Evolutionary conservation across 2,113 vertebrate genomes (phyloP).

Genomic region (Onychostoma macrolepis): DNA sequence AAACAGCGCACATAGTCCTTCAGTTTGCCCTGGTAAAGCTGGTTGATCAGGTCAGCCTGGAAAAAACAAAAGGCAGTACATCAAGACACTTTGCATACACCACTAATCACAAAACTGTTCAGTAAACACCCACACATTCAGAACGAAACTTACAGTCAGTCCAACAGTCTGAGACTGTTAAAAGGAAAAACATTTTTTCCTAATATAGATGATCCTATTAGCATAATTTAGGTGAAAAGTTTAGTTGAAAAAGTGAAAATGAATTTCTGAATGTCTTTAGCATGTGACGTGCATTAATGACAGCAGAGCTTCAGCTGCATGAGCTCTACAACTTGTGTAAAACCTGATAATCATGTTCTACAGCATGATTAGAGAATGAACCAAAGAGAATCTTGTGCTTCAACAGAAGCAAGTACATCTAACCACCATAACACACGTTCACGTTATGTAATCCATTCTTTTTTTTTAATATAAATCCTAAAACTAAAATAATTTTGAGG

Average conservation of each 20-base stretch:
- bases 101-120: slow-evolving; percentile 11
- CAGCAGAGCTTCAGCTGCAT: background rate
- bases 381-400: background rate
- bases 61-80: slow-evolving; percentile 48
- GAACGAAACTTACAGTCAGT: background rate
- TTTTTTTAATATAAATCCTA: background rate
- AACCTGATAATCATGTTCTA: background rate
- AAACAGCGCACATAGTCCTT: slow-evolving; percentile 98
- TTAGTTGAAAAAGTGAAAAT: background rate
- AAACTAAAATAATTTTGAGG: background rate
- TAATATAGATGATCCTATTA: background rate
- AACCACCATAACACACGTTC: no score
- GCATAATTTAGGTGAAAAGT: background rate
- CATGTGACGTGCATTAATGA: background rate
- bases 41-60: slow-evolving; percentile 98
- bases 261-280: background rate
- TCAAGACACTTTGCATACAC: background rate
- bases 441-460: background rate
- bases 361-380: background rate
- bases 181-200: background rate
- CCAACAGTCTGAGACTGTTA: no score
- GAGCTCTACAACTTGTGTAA: background rate
- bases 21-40: slow-evolving; percentile 97
- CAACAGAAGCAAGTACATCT: background rate
- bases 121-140: slow-evolving; percentile 10